These are phyloP conservation scores for Lordiphosa collinella DNA, from an alignment of 1,140 invertebrate genomes.

Conservation along the genomic window DNA sequence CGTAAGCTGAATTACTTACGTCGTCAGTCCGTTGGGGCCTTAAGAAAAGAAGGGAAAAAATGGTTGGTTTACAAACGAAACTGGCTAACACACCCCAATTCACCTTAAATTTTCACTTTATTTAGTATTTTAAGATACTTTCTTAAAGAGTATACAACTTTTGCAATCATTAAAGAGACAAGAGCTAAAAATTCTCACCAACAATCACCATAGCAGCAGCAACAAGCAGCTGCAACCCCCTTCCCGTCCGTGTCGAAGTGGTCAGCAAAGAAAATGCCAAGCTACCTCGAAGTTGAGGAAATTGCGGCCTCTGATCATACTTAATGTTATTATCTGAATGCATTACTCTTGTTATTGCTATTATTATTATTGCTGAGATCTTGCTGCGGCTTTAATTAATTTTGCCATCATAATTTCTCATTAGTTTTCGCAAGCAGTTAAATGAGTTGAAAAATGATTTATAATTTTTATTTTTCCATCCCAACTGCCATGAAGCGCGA, in stretches of 20 bases:
- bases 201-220: background rate
- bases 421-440: conserved; percentile 50
- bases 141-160: too few relatives aligned
- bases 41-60: too few relatives aligned
- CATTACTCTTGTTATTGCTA: conserved; percentile 40
- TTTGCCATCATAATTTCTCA: conserved; percentile 66
- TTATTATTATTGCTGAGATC: conserved; percentile 14
- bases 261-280: conserved; percentile 5
- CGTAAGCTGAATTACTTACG: too few relatives aligned
- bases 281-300: conserved; percentile 2
- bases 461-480: conserved; percentile 26
- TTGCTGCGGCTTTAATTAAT: conserved; percentile 59
- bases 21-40: too few relatives aligned
- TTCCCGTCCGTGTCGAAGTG: background rate
- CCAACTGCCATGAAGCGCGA: too few relatives aligned
- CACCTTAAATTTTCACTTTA: too few relatives aligned
- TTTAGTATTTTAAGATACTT: too few relatives aligned
- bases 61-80: too few relatives aligned
- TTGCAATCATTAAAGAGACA: too few relatives aligned
- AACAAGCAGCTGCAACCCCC: background rate
- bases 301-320: conserved; percentile 5
- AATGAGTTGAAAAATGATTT: conserved; percentile 73
- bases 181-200: too few relatives aligned
- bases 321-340: conserved; percentile 36
- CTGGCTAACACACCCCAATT: too few relatives aligned